Conservation (phyloP, 2,888 invertebrate genomes). For the Drosophila anomalata region DNA sequence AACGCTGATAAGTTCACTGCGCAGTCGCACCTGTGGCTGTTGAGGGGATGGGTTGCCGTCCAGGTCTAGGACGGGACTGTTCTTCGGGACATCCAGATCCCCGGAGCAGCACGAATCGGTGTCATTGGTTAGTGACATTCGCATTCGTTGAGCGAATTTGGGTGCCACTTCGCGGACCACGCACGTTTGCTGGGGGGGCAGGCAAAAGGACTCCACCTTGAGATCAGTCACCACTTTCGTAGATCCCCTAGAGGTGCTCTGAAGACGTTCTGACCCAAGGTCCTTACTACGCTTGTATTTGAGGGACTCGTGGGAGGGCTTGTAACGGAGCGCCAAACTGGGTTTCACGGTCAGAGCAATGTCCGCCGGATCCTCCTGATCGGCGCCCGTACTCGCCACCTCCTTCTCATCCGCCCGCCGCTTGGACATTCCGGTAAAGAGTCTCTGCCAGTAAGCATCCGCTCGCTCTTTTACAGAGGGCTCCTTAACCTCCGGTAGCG, state of each 20-base stretch:
- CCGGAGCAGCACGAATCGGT: slow-evolving; percentile 56
- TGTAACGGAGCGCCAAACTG: slow-evolving; percentile 64
- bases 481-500: slow-evolving; percentile 41
- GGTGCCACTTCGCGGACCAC: slow-evolving; percentile 65
- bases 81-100: slow-evolving; percentile 42
- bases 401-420: slow-evolving; percentile 13
- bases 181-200: slow-evolving; percentile 68
- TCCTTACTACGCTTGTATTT: slow-evolving; percentile 48
- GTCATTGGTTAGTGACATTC: slow-evolving; percentile 38
- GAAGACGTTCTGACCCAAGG: neutral
- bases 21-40: slow-evolving; percentile 8
- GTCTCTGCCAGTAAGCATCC: slow-evolving; percentile 46
- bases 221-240: slow-evolving; percentile 30
- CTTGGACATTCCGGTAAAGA: slow-evolving; percentile 42
- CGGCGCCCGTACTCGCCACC: neutral
- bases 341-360: slow-evolving; percentile 15
- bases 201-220: slow-evolving; percentile 54
- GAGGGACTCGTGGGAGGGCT: slow-evolving; percentile 65
- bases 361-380: neutral
- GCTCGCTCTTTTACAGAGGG: slow-evolving; percentile 20
- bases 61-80: slow-evolving; percentile 35
- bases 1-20: slow-evolving; percentile 20
- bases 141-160: slow-evolving; percentile 57
- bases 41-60: slow-evolving; percentile 2
- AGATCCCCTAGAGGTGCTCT: slow-evolving; percentile 2